Evolutionary conservation across 2,888 invertebrate genomes (phyloP).

Genomic region (Lypha dubia): DNA sequence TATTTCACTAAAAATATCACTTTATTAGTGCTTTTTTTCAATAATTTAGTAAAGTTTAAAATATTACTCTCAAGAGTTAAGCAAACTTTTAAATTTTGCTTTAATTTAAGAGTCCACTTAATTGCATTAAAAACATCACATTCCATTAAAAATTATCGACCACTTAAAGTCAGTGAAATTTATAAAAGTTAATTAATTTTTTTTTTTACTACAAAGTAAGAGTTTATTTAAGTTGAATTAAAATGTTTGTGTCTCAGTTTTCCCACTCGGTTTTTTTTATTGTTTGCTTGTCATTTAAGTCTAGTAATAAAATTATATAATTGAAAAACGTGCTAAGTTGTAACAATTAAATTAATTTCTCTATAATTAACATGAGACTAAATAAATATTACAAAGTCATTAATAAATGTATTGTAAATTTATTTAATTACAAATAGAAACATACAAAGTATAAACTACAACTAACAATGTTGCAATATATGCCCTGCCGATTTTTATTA

Average conservation of each 20-base stretch:
- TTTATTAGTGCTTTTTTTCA: no score
- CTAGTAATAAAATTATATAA: slow-evolving; percentile 4
- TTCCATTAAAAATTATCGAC: background rate
- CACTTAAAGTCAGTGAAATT: slow-evolving; percentile 9
- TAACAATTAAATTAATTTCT: slow-evolving; percentile 46
- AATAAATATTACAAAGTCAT: background rate
- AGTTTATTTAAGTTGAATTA: background rate
- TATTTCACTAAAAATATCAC: no score
- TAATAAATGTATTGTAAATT: no score
- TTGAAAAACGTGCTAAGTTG: slow-evolving; percentile 58
- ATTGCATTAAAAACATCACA: background rate
- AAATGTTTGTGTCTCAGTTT: no score
- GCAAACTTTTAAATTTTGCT: background rate
- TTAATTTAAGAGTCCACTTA: background rate
- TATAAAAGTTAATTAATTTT: slow-evolving; percentile 43
- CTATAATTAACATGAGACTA: slow-evolving; percentile 11
- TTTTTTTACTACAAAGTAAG: slow-evolving; percentile 6
- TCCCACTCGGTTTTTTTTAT: no score
- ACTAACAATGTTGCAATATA: no score
- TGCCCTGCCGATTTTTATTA: no score
- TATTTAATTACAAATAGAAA: no score
- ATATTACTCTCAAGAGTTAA: background rate
- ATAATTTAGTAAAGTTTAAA: no score
- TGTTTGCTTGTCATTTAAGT: background rate
- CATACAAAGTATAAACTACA: no score